A percentile compares a stretch with the other conserved stretches of the same genome.
Conservation (phyloP, 2,797 vertebrate species). For the Gobionotothen gibberifrons region DNA sequence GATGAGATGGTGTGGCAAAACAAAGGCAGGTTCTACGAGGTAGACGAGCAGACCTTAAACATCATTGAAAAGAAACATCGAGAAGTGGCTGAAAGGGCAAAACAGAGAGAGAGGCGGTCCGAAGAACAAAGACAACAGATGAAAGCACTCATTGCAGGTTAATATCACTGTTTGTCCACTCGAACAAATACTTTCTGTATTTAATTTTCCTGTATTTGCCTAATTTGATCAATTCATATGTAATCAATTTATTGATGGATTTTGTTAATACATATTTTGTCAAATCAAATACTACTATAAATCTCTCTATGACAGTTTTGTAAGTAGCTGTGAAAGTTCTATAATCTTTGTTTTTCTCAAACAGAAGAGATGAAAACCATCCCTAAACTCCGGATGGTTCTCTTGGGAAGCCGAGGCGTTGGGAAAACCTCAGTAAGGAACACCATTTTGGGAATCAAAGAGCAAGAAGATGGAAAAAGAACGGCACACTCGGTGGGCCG, state of each 20-base stretch:
- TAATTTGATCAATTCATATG: not conserved
- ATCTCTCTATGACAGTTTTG: not conserved
- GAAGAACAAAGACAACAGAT: constrained; percentile 35
- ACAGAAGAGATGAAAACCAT: constrained; percentile 23
- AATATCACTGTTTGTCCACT: not conserved
- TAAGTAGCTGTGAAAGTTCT: not conserved
- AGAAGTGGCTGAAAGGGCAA: constrained; percentile 33
- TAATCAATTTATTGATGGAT: not conserved
- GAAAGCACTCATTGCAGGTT: constrained; percentile 38
- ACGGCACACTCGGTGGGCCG: not conserved
- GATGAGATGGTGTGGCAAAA: constrained; percentile 54
- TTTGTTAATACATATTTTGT: not conserved
- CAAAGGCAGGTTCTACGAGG: constrained; percentile 7
- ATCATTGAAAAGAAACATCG: constrained; percentile 40
- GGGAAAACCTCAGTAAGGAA: constrained; percentile 64
- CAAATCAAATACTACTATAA: not conserved
- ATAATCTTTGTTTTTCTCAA: constrained; percentile 29
- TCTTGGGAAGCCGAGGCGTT: constrained; percentile 57
- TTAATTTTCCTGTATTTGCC: no score
- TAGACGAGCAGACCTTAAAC: constrained; percentile 30
- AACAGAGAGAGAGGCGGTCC: constrained; percentile 19
- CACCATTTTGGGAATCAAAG: constrained; percentile 51
- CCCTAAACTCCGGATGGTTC: constrained; percentile 49
- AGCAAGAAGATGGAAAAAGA: constrained; percentile 22
- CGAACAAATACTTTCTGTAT: not conserved